Base-by-base conservation (phyloP, 2,113 vertebrate species). In the Gadus chalcogrammus region DNA sequence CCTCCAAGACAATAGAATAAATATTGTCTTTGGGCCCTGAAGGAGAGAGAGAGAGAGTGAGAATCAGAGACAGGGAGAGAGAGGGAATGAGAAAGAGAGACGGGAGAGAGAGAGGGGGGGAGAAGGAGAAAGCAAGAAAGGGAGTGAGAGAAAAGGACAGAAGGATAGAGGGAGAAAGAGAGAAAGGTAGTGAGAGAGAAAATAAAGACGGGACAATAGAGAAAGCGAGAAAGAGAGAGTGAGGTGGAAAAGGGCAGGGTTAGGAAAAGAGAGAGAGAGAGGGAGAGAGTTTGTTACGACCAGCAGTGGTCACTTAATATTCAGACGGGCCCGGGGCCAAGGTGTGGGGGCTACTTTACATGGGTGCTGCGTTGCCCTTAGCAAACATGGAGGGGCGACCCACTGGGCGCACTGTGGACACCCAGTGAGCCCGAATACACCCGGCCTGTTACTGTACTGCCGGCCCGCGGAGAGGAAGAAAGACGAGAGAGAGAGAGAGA, bases 261-360 rank as follows among this genome's bases (percentile, higher is more conserved):
- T 75, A 72, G 71, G 55, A 72, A 83, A 82, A 89, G 8, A 48
- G 42, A 48, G 42, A 48, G 31, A 35, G 4, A 35, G 31, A 35
- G 24, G 20, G 28, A 35, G 6, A 35, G 42, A 48, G 42, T 48
- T 9, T 48, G 42, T 48, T 48, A 61, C 59, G n/a, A 22, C 17
- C n/a, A 61, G 59, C 59, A 61, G 74, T 63, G 82, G 78, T 79
- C 84, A 88, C 88, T 92, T 92, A 86, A 91, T 86, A 92, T 91
- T 89, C 91, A 89, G 27, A 67, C 28, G 67, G 90, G 90, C 88
- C 66, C 48, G 61, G 11, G 63, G 85, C 90, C 91, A 91, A 84
- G 80, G 75, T 87, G 88, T 83, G 77, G 75, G 73, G 42, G 42
- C 90, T 90, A 86, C 88, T 92, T 92, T 89, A 89, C 88, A 92